Conservation (phyloP, 2,113 vertebrate species). For the Varanus salvator region DNA sequence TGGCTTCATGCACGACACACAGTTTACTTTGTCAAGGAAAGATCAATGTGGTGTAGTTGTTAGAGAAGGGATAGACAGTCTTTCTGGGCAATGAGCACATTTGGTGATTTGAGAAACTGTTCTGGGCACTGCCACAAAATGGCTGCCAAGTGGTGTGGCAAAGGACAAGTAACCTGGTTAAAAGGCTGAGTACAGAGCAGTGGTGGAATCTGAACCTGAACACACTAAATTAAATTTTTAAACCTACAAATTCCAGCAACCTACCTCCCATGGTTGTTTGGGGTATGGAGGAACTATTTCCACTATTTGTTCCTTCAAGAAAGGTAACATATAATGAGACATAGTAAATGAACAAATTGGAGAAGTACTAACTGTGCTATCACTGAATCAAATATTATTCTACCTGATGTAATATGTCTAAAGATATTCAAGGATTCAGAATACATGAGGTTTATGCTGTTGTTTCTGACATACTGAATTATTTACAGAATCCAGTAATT, state of each 20-base stretch:
- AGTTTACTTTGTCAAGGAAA: not conserved
- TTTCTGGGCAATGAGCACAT: no score
- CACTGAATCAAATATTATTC: constrained; percentile 17
- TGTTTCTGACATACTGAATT: constrained; percentile 14
- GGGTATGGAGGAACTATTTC: not conserved
- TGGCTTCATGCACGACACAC: no score
- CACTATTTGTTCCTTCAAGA: not conserved
- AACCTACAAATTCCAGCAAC: not conserved
- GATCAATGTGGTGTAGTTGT: not conserved
- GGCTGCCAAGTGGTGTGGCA: no score
- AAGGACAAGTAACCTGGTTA: no score
- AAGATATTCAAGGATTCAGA: constrained; percentile 1
- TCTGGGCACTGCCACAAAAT: no score
- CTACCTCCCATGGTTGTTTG: not conserved
- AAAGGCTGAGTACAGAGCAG: no score
- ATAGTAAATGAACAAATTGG: not conserved
- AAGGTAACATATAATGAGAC: not conserved
- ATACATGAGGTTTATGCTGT: not conserved
- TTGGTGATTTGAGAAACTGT: no score
- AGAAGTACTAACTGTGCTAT: not conserved
- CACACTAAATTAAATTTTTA: no score
- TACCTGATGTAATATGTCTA: constrained; percentile 19
- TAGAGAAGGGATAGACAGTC: not conserved
- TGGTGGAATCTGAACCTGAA: no score
- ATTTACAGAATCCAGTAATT: constrained; percentile 4